A percentile compares a stretch with the other conserved stretches of the same genome.
Evolutionary conservation across 2,113 vertebrate species (phyloP).

Genomic region (Heterotis niloticus): DNA sequence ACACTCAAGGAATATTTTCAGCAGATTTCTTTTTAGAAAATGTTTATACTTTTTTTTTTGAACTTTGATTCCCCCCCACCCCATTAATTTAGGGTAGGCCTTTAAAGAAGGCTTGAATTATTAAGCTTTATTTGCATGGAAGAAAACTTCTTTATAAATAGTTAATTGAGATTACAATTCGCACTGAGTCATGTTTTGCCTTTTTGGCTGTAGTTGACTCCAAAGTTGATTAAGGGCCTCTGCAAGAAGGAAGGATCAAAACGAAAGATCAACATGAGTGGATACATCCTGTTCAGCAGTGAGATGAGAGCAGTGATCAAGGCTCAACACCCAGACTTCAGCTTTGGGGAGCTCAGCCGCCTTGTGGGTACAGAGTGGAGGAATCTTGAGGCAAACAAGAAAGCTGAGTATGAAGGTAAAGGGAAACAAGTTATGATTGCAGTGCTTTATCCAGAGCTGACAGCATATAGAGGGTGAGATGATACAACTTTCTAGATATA

Average conservation of each 20-base stretch:
- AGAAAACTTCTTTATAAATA: no score
- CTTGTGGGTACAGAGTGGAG: constrained; percentile 98
- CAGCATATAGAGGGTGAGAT: background rate
- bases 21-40: background rate
- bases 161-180: no score
- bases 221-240: constrained; percentile 86
- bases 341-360: constrained; percentile 95
- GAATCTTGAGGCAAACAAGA: constrained; percentile 90
- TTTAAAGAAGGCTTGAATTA: no score
- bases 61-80: no score
- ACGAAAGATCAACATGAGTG: constrained; percentile 99
- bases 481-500: no score
- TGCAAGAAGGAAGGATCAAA: constrained; percentile 95
- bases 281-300: constrained; percentile 98
- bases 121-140: no score
- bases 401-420: constrained; percentile 96
- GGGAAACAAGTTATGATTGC: no score
- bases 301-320: constrained; percentile 98
- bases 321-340: constrained; percentile 92
- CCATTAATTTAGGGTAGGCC: no score
- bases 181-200: background rate
- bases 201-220: constrained; percentile 75
- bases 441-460: background rate
- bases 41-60: no score
- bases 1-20: no score